These are phyloP conservation scores for Acomys russatus DNA, from an alignment of 2,797 vertebrate genomes.

Conservation along the genomic window DNA sequence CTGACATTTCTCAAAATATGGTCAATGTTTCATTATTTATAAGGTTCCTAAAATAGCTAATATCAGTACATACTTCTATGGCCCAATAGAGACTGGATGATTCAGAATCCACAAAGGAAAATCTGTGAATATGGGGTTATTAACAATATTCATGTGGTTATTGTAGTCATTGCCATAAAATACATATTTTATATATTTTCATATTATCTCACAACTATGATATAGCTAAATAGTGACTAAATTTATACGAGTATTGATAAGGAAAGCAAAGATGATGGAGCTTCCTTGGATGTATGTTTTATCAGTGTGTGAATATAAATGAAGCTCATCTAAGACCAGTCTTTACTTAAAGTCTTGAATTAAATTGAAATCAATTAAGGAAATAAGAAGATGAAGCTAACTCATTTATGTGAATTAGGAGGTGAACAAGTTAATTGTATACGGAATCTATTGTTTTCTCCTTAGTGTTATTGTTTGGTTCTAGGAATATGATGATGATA, in stretches of 20 bases:
- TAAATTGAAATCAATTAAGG: neutral
- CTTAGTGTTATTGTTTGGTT: neutral
- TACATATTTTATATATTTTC: neutral
- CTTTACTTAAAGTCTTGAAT: neutral
- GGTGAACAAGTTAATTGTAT: neutral
- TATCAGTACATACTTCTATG: neutral
- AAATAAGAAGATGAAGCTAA: neutral
- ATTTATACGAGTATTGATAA: neutral
- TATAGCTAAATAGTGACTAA: neutral
- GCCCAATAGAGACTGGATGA: neutral
- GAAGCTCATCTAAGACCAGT: neutral
- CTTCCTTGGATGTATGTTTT: neutral
- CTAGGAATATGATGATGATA: neutral
- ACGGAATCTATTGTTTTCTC: neutral
- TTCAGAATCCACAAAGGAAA: neutral
- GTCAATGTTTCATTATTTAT: neutral
- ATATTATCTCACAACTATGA: neutral
- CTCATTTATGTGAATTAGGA: neutral
- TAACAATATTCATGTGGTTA: neutral
- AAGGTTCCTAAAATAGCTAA: neutral
- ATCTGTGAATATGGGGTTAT: neutral
- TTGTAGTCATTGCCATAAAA: neutral
- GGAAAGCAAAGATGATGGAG: neutral
- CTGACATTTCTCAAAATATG: neutral
- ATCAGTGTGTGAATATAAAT: neutral